Evolutionary conservation across 2,888 invertebrate genomes (phyloP), one percentile per base, ranked within the genome.

Genomic region (Cartodere bifasciata): DNA sequence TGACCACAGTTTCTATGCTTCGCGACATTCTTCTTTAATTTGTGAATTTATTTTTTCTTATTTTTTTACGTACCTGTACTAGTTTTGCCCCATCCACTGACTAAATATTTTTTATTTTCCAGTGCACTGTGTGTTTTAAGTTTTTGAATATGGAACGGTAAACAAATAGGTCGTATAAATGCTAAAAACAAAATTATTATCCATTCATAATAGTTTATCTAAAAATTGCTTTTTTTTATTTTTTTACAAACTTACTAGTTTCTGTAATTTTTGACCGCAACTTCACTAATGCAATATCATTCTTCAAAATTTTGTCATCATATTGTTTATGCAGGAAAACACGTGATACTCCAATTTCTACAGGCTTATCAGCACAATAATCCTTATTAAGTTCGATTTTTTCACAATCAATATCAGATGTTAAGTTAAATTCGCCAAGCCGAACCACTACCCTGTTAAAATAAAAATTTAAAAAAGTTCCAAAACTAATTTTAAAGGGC

Each of bases 61-160:
- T n/a, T n/a, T n/a, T n/a, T n/a, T n/a, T n/a, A n/a, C 34, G 62
- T 52, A 66, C 74, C 65, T 32, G 56, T 53, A 49, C 70, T 68
- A 17, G 70, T 75, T 48, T 70, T 68, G 13, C 82, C 82, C 82
- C 82, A 83, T 1, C 82, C 83, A 9, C 77, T 75, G 2, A 78
- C 75, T 21, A 68, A 65, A 44, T 74, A 67, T 41, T 63, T 58
- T 39, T 55, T 52, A 1, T 37, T n/a, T 34, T 14, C 16, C 25
- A 15, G 39, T 23, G 32, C 38, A 7, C 38, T 33, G 13, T 42
- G 32, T 12, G 13, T 31, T 11, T 32, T 29, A 14, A 40, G 39
- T 11, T 41, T 32, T 11, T 38, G 13, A 13, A 55, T 56, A 29
- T 42, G 40, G 20, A 53, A 46, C 2, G 67, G 67, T 30, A 67